These are phyloP conservation scores for Lindbergichthys nudifrons DNA, from an alignment of 2,797 vertebrate genomes.

Conservation along the genomic window DNA sequence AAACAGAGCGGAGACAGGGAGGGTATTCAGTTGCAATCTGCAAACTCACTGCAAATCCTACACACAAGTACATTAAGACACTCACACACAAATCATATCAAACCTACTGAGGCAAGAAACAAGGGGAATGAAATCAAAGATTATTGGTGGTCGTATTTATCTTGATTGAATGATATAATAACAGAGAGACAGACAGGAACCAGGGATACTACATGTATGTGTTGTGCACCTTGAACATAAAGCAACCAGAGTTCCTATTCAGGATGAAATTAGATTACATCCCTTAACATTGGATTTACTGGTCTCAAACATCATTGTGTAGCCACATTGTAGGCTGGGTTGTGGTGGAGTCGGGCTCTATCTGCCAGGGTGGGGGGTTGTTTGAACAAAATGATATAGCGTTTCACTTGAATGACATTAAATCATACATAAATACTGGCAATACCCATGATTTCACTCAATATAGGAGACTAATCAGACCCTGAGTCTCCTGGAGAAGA, in stretches of 20 bases:
- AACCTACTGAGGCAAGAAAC: background rate
- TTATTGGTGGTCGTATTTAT: background rate
- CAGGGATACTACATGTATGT: background rate
- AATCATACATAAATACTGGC: conserved; percentile 41
- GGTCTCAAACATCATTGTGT: background rate
- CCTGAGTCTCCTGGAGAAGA: conserved; percentile 18
- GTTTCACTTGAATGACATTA: conserved; percentile 37
- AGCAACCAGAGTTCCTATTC: background rate
- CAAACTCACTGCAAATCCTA: no score
- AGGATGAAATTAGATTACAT: conserved; percentile 6
- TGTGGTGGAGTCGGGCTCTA: background rate
- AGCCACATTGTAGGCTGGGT: background rate
- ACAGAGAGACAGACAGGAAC: background rate
- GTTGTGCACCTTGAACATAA: background rate
- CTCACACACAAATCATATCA: background rate
- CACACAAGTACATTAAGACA: background rate
- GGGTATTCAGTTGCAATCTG: no score
- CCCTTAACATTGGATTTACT: background rate
- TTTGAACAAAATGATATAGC: conserved; percentile 1
- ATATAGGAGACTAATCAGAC: conserved; percentile 27
- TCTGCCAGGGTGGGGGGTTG: background rate
- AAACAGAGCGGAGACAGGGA: no score
- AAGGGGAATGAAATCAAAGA: background rate
- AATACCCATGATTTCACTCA: background rate
- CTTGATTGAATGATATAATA: background rate